Evolutionary conservation across 2,113 vertebrate species (phyloP).

Genomic region (Peromyscus polionotus): DNA sequence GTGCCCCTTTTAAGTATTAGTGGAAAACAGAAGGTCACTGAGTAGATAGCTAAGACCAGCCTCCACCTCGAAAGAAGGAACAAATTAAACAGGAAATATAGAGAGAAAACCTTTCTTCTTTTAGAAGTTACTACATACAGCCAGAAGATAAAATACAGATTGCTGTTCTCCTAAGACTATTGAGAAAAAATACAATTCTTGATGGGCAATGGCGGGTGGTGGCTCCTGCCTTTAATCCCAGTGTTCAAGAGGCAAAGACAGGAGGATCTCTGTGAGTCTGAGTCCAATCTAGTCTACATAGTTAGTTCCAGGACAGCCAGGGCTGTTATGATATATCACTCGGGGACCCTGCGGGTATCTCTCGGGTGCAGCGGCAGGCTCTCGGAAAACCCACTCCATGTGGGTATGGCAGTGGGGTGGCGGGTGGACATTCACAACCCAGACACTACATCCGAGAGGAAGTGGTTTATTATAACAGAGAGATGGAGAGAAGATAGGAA

Average conservation of each 20-base stretch:
- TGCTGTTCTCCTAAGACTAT: neutral
- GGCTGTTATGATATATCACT: too few species aligned
- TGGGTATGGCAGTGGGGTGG: too few species aligned
- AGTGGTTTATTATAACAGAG: too few species aligned
- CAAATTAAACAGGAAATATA: neutral
- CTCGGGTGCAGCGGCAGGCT: too few species aligned
- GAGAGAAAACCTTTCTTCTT: neutral
- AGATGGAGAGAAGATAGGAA: too few species aligned
- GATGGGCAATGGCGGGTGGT: neutral
- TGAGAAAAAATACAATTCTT: neutral
- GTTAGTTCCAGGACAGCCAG: neutral
- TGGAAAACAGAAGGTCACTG: neutral
- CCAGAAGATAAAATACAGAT: neutral
- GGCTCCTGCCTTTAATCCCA: neutral
- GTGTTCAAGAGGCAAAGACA: neutral
- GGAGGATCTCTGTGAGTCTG: neutral
- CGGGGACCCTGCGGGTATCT: too few species aligned
- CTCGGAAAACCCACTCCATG: too few species aligned
- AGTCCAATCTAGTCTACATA: neutral
- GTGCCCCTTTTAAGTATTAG: neutral
- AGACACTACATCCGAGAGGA: too few species aligned
- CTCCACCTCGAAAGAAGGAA: neutral
- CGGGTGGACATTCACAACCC: too few species aligned
- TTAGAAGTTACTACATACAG: neutral
- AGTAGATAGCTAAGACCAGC: neutral